phyloP scores from a whole-genome alignment of 35 echinoderm and acorn worm genomes.

The Ophioderma brevispina region DNA sequence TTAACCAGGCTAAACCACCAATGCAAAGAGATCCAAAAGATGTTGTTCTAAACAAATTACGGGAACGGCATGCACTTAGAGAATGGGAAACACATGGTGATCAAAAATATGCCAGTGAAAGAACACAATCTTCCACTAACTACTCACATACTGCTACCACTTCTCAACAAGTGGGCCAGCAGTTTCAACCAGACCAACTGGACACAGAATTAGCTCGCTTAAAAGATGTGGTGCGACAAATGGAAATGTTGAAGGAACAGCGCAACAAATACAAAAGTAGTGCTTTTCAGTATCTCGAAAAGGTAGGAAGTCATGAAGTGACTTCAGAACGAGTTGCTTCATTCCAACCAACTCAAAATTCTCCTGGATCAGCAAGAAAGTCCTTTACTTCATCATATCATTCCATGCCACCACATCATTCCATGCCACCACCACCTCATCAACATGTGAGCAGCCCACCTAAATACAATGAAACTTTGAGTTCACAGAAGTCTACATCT shows the following conservation, averaged over 20 bases:
- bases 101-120: neutral
- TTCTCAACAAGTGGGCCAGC: neutral
- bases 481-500: neutral
- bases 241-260: neutral
- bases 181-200: neutral
- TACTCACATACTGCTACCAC: neutral
- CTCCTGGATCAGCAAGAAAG: neutral
- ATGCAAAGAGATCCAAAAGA: too few relatives aligned
- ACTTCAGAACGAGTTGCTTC: neutral
- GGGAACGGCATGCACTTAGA: neutral
- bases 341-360: neutral
- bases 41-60: too few relatives aligned
- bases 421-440: neutral
- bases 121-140: neutral
- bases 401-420: neutral
- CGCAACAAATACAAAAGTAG: neutral
- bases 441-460: neutral
- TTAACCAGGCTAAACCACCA: too few relatives aligned
- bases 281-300: neutral
- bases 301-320: neutral
- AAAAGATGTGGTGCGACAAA: neutral
- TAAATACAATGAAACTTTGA: neutral
- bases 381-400: neutral
- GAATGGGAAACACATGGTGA: neutral
- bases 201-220: neutral